Conservation (phyloP, 1,140 invertebrate species). For the Drosophila sp. region DNA sequence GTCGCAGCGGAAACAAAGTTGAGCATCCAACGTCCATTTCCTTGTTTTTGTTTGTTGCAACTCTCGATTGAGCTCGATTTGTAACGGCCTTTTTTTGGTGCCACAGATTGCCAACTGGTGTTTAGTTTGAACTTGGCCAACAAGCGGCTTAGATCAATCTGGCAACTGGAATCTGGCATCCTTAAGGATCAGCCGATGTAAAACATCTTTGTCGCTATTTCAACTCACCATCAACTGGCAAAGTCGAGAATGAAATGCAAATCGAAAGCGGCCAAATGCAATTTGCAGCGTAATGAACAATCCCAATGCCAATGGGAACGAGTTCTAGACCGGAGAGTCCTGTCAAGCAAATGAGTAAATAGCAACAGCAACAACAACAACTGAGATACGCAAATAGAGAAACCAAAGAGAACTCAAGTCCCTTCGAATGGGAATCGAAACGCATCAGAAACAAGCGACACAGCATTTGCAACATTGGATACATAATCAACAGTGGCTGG, state of each 20-base stretch:
- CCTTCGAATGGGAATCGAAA: slow-evolving; percentile 20
- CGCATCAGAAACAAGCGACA: slow-evolving; percentile 54
- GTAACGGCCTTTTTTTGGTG: slow-evolving; percentile 69
- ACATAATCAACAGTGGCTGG: slow-evolving; percentile 37
- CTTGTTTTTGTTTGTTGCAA: slow-evolving; percentile 76
- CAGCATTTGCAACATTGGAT: slow-evolving; percentile 6
- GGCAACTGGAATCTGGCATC: slow-evolving; percentile 6
- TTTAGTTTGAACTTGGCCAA: slow-evolving; percentile 5
- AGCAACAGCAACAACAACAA: slow-evolving; percentile 34
- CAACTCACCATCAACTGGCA: slow-evolving; percentile 52
- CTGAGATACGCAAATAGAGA: background rate
- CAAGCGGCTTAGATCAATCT: slow-evolving; percentile 37
- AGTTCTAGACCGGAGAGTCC: slow-evolving; percentile 7
- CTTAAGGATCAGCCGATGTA: slow-evolving; percentile 20
- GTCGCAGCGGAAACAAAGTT: slow-evolving; percentile 79
- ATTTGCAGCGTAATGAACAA: slow-evolving; percentile 44
- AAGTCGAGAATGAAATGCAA: slow-evolving; percentile 69
- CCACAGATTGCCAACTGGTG: slow-evolving; percentile 69
- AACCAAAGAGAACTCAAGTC: slow-evolving; percentile 56
- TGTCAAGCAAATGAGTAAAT: slow-evolving; percentile 56
- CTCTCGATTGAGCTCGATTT: slow-evolving; percentile 75
- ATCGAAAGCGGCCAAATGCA: slow-evolving; percentile 61
- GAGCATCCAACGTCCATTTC: slow-evolving; percentile 81
- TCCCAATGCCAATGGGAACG: slow-evolving; percentile 22
- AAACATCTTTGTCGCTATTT: slow-evolving; percentile 10